Base-by-base conservation (phyloP, 2,797 vertebrate species). In the Premnoplex brunnescens region DNA sequence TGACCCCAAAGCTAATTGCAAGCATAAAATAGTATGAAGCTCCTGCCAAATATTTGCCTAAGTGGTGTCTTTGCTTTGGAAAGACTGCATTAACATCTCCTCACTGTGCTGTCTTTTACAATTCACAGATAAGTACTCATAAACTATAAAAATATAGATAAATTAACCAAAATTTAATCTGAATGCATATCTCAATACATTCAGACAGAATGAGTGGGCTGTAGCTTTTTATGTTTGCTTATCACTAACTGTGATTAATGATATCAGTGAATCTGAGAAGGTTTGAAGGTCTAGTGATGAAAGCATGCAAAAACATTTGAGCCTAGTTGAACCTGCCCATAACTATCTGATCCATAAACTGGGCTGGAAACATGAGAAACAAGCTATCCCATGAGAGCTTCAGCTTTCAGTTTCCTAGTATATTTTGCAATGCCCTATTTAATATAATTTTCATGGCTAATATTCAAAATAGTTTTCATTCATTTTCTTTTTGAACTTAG, bases 21-120 rank as follows among this genome's bases (percentile, higher is more conserved):
- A 66, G 8, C 8, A 24, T 58, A 75, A 89, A 93, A 72, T 32
- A 51, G 10, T 56, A 36, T 6, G 12, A 46, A 64, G 12, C 9
- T 89, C 19, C 62, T 78, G 66, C 54, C 76, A 95, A 84, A 84
- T 88, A 59, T 94, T 92, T 91, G 58, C 49, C n/a, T 55, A 44
- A 88, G 34, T 55, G 22, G 14, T 71, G 32, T 68, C 46, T 85
- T 69, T 80, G 30, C 64, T 67, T 88, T 72, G 49, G 68, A 46
- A 44, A 60, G 32, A 23, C 13, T 74, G n/a, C 24, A 49, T 46
- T 62, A 71, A 74, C 15, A 49, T 75, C 12, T 67, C 34, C 49
- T 75, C 21, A 16, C 44, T 48, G 3, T 56, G 6, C 48, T 85
- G 12, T 34, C 39, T 88, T 93, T 56, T 66, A 27, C 51, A 74